phyloP scores from a whole-genome alignment of 2,888 invertebrate species.

The Seira musarum region DNA sequence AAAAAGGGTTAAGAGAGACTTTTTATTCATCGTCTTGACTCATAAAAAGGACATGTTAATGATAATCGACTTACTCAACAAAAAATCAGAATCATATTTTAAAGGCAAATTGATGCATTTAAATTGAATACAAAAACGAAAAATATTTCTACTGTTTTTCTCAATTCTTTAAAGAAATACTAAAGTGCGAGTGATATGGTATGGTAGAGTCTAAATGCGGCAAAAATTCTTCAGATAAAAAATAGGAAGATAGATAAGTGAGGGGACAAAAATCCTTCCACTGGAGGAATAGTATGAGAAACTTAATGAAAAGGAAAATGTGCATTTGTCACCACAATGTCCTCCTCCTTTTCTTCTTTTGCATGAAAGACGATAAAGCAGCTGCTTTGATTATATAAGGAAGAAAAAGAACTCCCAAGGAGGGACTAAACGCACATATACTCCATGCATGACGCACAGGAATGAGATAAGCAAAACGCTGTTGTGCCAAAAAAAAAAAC shows the following conservation, averaged over 20 bases:
- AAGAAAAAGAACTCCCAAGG: neutral
- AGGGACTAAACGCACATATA: neutral
- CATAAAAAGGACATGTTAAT: neutral
- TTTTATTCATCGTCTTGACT: constrained; percentile 5
- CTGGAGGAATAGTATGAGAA: constrained; percentile 15
- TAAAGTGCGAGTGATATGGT: neutral
- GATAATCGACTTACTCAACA: neutral
- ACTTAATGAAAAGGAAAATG: constrained; percentile 32
- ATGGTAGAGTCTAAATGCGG: too few species aligned
- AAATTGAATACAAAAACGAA: neutral
- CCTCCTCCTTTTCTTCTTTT: neutral
- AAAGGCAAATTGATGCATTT: neutral
- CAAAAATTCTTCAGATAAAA: neutral
- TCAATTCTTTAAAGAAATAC: neutral
- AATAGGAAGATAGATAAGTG: neutral
- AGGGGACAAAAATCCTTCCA: neutral
- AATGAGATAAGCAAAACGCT: constrained; percentile 10
- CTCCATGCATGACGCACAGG: neutral
- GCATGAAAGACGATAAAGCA: neutral
- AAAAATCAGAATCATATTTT: constrained; percentile 8
- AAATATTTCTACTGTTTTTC: neutral
- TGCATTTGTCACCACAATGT: constrained; percentile 29
- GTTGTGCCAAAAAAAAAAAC: neutral
- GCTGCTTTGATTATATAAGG: constrained; percentile 3
- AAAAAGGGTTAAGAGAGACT: neutral